Evolutionary conservation across 2,888 invertebrate species (phyloP).

Genomic region (Ormia ochracea): DNA sequence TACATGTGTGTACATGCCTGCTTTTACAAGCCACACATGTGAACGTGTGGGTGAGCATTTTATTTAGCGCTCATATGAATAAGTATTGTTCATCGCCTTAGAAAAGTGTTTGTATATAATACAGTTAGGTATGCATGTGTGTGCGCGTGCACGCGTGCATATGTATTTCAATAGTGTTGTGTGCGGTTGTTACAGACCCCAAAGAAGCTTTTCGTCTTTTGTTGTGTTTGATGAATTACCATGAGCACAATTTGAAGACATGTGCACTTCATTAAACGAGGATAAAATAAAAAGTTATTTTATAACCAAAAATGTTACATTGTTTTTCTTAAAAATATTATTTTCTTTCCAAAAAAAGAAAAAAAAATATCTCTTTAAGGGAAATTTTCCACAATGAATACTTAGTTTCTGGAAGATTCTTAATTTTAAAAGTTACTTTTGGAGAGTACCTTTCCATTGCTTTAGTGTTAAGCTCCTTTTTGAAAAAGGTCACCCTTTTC

Average conservation of each 20-base stretch:
- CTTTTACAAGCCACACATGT: background rate
- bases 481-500: no score
- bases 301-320: background rate
- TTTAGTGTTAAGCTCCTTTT: no score
- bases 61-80: background rate
- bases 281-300: background rate
- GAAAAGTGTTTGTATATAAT: no score
- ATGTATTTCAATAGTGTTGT: conserved; percentile 27
- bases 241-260: conserved; percentile 60
- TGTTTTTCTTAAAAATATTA: background rate
- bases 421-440: no score
- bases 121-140: background rate
- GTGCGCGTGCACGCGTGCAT: conserved; percentile 10
- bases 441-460: no score
- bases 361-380: no score
- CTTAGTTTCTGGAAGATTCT: no score
- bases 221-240: conserved; percentile 73
- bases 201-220: conserved; percentile 60
- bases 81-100: no score
- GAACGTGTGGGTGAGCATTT: background rate
- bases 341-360: no score
- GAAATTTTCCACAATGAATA: background rate
- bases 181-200: conserved; percentile 46
- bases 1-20: background rate
- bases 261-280: conserved; percentile 41